Conservation (phyloP, 2,888 invertebrate genomes). For the Aleiodes alternator region DNA sequence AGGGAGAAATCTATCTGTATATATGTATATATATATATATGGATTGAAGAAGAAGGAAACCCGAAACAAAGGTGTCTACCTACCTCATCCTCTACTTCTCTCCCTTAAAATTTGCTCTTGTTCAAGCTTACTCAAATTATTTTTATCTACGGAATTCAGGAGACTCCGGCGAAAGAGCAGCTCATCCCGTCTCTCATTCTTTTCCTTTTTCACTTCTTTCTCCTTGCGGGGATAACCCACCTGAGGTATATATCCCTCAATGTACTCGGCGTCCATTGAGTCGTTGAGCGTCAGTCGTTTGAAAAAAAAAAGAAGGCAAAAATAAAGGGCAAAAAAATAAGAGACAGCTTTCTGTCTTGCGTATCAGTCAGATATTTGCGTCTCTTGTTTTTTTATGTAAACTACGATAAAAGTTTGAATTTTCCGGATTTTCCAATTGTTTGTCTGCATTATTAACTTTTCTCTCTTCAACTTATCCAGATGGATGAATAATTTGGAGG, state of each 20-base stretch:
- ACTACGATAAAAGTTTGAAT: too few relatives aligned
- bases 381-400: too few relatives aligned
- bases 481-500: too few relatives aligned
- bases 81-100: slow-evolving; percentile 22
- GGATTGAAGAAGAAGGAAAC: slow-evolving; percentile 39
- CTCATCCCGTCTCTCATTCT: slow-evolving; percentile 23
- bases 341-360: too few relatives aligned
- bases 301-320: too few relatives aligned
- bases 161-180: slow-evolving; percentile 42
- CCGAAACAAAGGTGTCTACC: slow-evolving; percentile 56
- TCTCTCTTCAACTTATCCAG: too few relatives aligned
- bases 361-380: too few relatives aligned
- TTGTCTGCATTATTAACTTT: too few relatives aligned
- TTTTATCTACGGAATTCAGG: slow-evolving; percentile 62
- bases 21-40: slow-evolving; percentile 9
- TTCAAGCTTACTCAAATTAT: slow-evolving; percentile 57
- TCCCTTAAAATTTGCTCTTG: slow-evolving; percentile 47
- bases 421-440: too few relatives aligned
- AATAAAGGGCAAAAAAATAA: too few relatives aligned
- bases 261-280: too few relatives aligned
- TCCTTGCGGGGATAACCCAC: not conserved
- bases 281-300: too few relatives aligned
- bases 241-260: not conserved
- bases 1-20: slow-evolving; percentile 2
- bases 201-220: not conserved